Evolutionary conservation across 92 coral and sea anemone genomes (phyloP).

Genomic region (Parazoanthus swiftii): DNA sequence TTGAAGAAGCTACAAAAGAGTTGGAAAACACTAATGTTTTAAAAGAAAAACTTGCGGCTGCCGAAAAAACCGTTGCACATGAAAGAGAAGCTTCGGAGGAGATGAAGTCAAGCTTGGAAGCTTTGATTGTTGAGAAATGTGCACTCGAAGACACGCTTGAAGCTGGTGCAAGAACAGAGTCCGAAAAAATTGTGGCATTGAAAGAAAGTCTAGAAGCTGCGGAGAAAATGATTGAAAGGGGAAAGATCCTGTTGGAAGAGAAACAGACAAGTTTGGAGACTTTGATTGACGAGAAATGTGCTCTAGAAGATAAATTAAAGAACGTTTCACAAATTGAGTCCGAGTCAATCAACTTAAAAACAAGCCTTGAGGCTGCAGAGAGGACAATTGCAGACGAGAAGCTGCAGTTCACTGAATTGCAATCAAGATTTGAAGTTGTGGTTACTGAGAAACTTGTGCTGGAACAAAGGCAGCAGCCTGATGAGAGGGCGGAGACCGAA

Average conservation of each 20-base stretch:
- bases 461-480: neutral
- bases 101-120: neutral
- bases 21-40: neutral
- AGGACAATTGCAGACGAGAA: neutral
- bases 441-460: neutral
- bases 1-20: neutral
- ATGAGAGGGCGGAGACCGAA: neutral
- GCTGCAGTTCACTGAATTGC: neutral
- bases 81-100: neutral
- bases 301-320: conserved; percentile 1
- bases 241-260: neutral
- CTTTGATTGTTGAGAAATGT: neutral
- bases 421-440: neutral
- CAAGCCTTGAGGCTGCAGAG: conserved; percentile 24
- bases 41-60: neutral
- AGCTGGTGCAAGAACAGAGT: neutral
- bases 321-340: neutral
- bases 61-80: neutral
- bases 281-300: neutral
- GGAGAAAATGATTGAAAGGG: conserved; percentile 4
- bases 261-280: neutral
- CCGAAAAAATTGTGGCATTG: neutral
- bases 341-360: neutral
- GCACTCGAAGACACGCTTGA: neutral
- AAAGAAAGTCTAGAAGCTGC: conserved; percentile 1